Evolutionary conservation across 2,113 vertebrate genomes (phyloP).

Genomic region (Phaetusa simplex): DNA sequence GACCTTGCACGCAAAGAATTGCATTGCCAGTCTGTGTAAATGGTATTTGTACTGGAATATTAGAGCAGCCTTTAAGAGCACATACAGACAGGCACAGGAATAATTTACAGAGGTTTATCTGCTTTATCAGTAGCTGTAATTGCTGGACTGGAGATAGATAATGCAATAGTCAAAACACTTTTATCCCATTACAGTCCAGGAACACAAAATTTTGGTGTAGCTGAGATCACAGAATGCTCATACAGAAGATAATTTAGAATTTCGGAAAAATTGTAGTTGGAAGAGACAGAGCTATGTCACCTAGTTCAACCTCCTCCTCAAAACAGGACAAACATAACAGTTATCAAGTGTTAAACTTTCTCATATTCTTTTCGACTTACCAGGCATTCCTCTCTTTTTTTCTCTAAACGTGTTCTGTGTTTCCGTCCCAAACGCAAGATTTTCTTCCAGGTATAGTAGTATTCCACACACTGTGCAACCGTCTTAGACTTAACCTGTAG

Average conservation of each 20-base stretch:
- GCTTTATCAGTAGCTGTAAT: background rate
- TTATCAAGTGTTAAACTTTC: background rate
- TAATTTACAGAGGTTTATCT: background rate
- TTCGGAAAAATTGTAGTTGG: rapidly evolving
- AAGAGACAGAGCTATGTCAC: background rate
- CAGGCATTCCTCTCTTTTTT: constrained; percentile 73
- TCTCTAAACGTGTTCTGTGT: constrained; percentile 75
- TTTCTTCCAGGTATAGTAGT: constrained; percentile 95
- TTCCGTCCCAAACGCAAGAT: constrained; percentile 79
- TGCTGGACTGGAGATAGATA: background rate
- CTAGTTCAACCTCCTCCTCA: background rate
- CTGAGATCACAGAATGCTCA: background rate
- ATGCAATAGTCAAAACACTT: background rate
- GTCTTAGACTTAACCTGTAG: constrained; percentile 90
- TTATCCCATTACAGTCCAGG: background rate
- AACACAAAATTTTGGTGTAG: background rate
- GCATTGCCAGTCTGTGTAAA: background rate
- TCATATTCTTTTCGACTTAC: constrained; percentile 60
- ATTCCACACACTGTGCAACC: constrained; percentile 90
- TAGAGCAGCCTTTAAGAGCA: background rate
- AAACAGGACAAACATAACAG: background rate
- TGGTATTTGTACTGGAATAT: background rate
- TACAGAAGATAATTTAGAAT: background rate
- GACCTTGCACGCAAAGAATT: background rate
- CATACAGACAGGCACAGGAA: background rate